Evolutionary conservation across 2,888 invertebrate species (phyloP).

Genomic region (Hirtodrosophila trivittata): DNA sequence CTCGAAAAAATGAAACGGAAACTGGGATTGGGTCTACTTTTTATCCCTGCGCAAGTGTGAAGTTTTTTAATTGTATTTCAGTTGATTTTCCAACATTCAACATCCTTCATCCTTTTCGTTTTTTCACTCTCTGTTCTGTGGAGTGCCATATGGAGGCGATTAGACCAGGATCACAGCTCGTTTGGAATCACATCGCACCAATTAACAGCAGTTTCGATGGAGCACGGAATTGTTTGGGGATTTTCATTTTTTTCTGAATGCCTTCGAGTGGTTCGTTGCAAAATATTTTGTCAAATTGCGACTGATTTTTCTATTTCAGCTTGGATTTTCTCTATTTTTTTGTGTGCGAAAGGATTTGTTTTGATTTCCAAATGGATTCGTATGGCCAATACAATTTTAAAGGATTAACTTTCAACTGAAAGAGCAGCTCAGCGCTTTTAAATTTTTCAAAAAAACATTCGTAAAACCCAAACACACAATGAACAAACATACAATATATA

Average conservation of each 20-base stretch:
- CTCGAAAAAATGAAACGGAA: conserved; percentile 45
- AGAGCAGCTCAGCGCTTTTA: no score
- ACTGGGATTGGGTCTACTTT: conserved; percentile 35
- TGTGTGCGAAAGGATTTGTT: not conserved
- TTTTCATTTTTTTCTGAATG: conserved; percentile 3
- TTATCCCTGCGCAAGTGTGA: conserved; percentile 39
- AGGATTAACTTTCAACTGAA: conserved; percentile 4
- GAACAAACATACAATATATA: no score
- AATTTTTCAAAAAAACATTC: no score
- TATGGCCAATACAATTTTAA: conserved; percentile 4
- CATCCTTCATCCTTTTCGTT: not conserved
- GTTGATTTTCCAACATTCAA: conserved; percentile 12
- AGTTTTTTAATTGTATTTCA: conserved; percentile 68
- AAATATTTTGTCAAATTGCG: conserved; percentile 35
- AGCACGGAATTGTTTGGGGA: conserved; percentile 24
- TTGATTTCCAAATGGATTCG: not conserved
- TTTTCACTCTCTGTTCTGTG: not conserved
- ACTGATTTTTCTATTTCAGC: not conserved
- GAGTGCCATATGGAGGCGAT: conserved; percentile 40
- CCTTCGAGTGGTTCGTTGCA: conserved; percentile 1
- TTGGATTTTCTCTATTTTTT: not conserved
- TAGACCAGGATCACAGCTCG: conserved; percentile 37
- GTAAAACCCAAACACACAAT: no score
- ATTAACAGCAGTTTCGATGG: conserved; percentile 37
- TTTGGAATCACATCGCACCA: conserved; percentile 20